Evolutionary conservation across 1,140 invertebrate genomes (phyloP).

Genomic region (Eueides isabella): DNA sequence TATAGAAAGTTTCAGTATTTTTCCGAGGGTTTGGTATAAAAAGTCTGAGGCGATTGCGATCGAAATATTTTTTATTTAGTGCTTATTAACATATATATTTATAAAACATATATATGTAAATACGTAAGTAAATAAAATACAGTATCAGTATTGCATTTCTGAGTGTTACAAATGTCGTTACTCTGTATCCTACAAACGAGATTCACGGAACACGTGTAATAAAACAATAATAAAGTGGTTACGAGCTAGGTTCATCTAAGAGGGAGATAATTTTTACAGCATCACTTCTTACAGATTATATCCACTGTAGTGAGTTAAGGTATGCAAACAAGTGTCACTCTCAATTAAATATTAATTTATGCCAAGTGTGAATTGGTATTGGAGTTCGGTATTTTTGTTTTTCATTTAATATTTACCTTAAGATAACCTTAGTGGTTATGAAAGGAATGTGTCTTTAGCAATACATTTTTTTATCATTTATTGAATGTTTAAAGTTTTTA

Average conservation of each 20-base stretch:
- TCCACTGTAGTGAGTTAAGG: neutral
- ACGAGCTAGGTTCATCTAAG: neutral
- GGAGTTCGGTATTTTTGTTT: neutral
- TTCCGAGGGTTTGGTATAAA: too few species aligned
- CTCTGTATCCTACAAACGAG: neutral
- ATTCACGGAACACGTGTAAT: neutral
- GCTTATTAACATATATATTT: too few species aligned
- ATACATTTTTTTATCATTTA: neutral
- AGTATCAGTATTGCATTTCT: neutral
- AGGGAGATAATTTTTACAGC: constrained; percentile 4
- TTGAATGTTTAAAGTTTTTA: neutral
- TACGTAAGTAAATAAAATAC: too few species aligned
- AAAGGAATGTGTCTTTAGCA: neutral
- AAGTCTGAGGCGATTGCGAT: too few species aligned
- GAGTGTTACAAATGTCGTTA: neutral
- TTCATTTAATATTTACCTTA: neutral
- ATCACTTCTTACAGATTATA: neutral
- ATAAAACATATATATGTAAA: too few species aligned
- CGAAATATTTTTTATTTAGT: too few species aligned
- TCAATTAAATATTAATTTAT: constrained; percentile 6
- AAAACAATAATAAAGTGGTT: constrained; percentile 1
- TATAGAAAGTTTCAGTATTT: too few species aligned
- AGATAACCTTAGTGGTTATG: neutral
- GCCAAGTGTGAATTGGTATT: neutral
- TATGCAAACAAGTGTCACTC: constrained; percentile 1